Evolutionary conservation across 2,797 vertebrate genomes (phyloP), one percentile per base, ranked within the genome.

Genomic region (Cichlasoma orientale): DNA sequence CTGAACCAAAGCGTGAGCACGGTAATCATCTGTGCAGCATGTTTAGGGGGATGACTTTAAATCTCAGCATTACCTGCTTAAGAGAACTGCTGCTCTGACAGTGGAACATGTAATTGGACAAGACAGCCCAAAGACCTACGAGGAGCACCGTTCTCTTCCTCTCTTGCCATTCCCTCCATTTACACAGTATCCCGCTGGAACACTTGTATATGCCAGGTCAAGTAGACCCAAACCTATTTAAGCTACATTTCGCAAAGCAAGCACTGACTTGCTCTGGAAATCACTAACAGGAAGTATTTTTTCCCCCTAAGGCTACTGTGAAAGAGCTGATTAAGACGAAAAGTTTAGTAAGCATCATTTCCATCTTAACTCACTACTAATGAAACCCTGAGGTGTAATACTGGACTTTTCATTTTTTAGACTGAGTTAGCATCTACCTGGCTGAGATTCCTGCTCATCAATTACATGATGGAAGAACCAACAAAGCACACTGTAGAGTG

Each of bases 1-100:
- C n/a, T 75, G 38, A 83, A 86, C 44, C 38, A 50, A 74, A 56
- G 68, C 72, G 74, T 74, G 69, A 79, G 72, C 68, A 52, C 16
- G 36, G 55, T 79, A 83, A 90, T 85, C 80, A 92, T 84, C 84
- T 87, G 56, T 59, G 56, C 63, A 81, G 84, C 80, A 86, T 47
- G 50, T 88, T 90, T 77, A 83, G 54, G 55, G 82, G 79, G 79
- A 84, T 73, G 89, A 80, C 86, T 85, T 84, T 85, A 94, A 94
- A 94, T 78, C 88, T 80, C 53, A 47, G 90, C 79, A 89, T 94
- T 91, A 93, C 89, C 88, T 89, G 91, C 93, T 95, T 91, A 94
- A 90, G 88, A 92, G 82, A 8, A 58, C 87, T 88, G 88, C 89
- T 78, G 83, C 86, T 82, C 89, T 86, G 91, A 92, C 84, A 61